phyloP scores from a whole-genome alignment of 2,113 vertebrate species.

The Ictidomys tridecemlineatus region DNA sequence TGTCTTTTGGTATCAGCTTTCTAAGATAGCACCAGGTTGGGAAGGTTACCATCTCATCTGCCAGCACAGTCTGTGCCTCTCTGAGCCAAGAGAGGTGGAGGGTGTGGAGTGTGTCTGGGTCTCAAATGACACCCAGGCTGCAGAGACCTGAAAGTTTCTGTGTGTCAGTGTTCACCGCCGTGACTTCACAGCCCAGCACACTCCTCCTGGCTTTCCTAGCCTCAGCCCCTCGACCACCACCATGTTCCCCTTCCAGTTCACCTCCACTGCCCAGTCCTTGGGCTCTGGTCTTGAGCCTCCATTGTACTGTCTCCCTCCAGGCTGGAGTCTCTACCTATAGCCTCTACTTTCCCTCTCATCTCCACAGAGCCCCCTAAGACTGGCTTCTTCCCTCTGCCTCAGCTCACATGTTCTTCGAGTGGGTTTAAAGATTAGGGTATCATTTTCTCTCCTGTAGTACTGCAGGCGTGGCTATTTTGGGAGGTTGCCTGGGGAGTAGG shows the following conservation, averaged over 20 bases:
- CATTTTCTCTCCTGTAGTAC: neutral
- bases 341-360: too few relatives aligned
- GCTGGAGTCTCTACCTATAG: neutral
- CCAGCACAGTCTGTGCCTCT: too few relatives aligned
- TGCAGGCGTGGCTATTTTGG: neutral
- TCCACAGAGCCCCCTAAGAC: neutral
- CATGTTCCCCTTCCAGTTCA: neutral
- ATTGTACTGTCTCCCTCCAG: fast-evolving
- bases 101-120: neutral
- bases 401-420: neutral
- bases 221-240: neutral
- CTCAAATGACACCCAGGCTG: neutral
- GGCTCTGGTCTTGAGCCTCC: too few relatives aligned
- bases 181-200: neutral
- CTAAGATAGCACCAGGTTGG: neutral
- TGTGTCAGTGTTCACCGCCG: neutral
- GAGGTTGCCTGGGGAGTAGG: neutral
- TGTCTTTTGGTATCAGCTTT: neutral
- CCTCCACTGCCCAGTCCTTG: fast-evolving
- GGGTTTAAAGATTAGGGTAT: neutral
- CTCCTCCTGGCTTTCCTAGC: neutral
- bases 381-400: neutral
- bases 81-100: neutral
- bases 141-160: neutral
- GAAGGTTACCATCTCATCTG: neutral